Evolutionary conservation across 2,113 vertebrate genomes (phyloP).

Genomic region (Microcebus jonahi): DNA sequence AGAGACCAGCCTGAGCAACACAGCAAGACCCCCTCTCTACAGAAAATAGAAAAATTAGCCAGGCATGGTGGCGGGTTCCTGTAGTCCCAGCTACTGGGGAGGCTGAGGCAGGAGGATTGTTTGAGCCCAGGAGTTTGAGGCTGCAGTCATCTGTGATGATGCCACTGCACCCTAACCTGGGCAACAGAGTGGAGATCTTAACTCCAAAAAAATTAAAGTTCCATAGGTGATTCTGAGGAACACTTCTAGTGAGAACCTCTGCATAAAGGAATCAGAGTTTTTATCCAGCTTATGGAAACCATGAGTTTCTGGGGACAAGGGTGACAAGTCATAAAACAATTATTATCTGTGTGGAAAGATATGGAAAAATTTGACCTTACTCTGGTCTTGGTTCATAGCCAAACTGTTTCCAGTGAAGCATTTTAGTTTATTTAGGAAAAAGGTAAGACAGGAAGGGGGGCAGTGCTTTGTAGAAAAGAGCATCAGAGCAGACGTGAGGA

Average conservation of each 20-base stretch:
- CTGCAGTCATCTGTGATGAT: no score
- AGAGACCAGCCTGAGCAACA: no score
- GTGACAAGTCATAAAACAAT: constrained; percentile 59
- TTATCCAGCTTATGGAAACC: background rate
- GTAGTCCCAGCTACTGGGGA: no score
- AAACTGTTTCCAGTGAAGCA: constrained; percentile 2
- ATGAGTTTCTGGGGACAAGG: constrained; percentile 64
- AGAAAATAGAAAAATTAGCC: no score
- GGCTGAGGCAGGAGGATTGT: no score
- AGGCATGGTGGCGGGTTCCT: no score
- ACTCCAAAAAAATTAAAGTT: background rate
- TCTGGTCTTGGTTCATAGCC: background rate
- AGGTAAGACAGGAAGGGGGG: background rate
- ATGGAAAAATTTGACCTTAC: background rate
- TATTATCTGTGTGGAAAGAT: constrained; percentile 48
- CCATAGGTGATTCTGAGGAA: background rate
- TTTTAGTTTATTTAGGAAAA: background rate
- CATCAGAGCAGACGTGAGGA: background rate
- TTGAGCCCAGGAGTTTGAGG: no score
- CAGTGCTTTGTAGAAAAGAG: background rate
- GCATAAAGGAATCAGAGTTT: background rate
- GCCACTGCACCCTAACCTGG: no score
- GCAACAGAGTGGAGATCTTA: no score
- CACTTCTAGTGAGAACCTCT: background rate
- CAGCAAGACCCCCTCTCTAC: no score